Conservation (phyloP, 2,113 vertebrate species). For the Mungos mungo region DNA sequence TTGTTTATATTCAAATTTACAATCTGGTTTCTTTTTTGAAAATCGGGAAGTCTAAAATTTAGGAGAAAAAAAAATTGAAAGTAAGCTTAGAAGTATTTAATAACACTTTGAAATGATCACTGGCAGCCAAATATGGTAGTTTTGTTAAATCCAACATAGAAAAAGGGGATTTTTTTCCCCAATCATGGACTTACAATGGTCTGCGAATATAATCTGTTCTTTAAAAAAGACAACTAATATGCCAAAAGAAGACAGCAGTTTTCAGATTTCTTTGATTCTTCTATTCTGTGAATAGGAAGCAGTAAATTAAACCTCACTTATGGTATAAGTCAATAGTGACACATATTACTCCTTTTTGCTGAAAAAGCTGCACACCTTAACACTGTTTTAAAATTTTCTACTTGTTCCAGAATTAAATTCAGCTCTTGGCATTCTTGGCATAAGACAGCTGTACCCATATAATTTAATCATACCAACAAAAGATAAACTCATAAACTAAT, state of each 20-base stretch:
- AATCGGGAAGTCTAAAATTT: slow-evolving; percentile 48
- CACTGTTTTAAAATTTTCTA: slow-evolving; percentile 49
- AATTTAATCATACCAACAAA: slow-evolving; percentile 39
- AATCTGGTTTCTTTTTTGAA: slow-evolving; percentile 23
- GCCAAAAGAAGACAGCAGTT: slow-evolving; percentile 42
- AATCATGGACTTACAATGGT: background rate
- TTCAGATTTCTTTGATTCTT: slow-evolving; percentile 68
- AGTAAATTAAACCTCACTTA: slow-evolving; percentile 57
- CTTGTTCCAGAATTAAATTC: slow-evolving; percentile 50
- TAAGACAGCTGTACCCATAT: background rate
- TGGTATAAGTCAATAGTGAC: slow-evolving; percentile 34
- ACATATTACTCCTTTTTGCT: slow-evolving; percentile 77
- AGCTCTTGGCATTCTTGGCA: slow-evolving; percentile 25
- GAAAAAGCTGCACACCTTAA: slow-evolving; percentile 7
- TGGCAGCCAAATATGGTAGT: background rate
- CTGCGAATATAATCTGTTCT: slow-evolving; percentile 2
- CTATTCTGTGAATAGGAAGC: slow-evolving; percentile 76
- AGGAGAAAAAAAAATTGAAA: slow-evolving; percentile 42
- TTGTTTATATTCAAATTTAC: slow-evolving; percentile 50
- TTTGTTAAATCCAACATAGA: background rate
- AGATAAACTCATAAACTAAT: slow-evolving; percentile 40
- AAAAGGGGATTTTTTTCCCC: background rate
- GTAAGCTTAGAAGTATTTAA: slow-evolving; percentile 26
- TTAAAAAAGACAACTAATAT: background rate
- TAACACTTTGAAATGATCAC: background rate